These are phyloP conservation scores for Euborellia annulipes DNA, from an alignment of 1,140 invertebrate genomes.

Conservation along the genomic window DNA sequence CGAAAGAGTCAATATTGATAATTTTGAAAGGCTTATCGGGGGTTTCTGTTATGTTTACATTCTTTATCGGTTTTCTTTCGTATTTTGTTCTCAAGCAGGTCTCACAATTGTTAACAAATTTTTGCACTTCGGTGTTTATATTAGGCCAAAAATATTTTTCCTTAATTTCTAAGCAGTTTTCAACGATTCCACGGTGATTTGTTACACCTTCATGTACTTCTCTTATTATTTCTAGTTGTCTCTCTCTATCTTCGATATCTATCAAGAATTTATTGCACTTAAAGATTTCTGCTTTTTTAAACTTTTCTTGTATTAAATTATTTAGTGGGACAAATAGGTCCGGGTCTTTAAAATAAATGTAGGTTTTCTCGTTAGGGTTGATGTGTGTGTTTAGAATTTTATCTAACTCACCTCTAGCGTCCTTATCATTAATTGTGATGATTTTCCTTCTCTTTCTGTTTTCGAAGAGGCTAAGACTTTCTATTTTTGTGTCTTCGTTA, in stretches of 20 bases:
- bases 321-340: background rate
- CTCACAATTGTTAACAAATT: constrained; percentile 8
- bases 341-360: background rate
- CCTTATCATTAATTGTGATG: too few species aligned
- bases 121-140: constrained; percentile 9
- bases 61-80: too few species aligned
- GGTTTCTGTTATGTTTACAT: too few species aligned
- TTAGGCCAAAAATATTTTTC: constrained; percentile 10
- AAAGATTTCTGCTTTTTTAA: background rate
- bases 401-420: too few species aligned
- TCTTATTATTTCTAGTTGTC: constrained; percentile 6
- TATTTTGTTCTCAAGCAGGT: constrained; percentile 14
- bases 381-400: too few species aligned
- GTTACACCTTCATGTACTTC: constrained; percentile 13
- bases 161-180: constrained; percentile 7
- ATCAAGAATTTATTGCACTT: background rate
- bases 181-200: constrained; percentile 9
- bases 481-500: background rate
- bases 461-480: background rate
- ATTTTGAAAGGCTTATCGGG: too few species aligned
- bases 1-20: too few species aligned
- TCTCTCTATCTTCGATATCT: background rate
- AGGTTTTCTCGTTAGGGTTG: background rate
- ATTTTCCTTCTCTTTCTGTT: too few species aligned
- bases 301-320: background rate